These are phyloP conservation scores for Lophura nycthemera DNA, from an alignment of 2,113 vertebrate genomes.

Conservation along the genomic window DNA sequence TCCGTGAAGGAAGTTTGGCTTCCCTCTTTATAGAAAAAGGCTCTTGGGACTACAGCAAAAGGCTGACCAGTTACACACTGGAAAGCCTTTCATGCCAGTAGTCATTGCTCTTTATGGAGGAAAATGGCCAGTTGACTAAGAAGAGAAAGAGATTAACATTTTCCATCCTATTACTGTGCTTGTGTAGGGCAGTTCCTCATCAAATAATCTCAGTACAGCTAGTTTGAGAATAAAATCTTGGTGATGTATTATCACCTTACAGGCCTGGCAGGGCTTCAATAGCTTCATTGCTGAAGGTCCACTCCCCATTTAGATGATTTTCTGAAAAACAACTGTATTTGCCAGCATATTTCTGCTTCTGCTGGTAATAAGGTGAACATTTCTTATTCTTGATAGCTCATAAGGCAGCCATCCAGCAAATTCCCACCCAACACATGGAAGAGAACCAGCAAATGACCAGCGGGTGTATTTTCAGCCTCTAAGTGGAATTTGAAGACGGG, in stretches of 20 bases:
- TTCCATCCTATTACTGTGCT: background rate
- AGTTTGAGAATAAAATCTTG: constrained; percentile 11
- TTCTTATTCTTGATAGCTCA: background rate
- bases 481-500: constrained; percentile 5
- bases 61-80: background rate
- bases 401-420: background rate
- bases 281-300: constrained; percentile 1
- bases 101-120: background rate
- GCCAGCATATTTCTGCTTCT: constrained; percentile 21
- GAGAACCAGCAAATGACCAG: background rate
- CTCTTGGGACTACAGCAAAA: background rate
- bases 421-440: background rate
- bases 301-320: background rate
- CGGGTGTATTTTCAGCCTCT: background rate
- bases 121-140: background rate
- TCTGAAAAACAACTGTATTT: constrained; percentile 5
- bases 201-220: background rate
- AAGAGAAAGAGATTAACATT: constrained; percentile 21
- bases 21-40: constrained; percentile 34
- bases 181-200: background rate
- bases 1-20: constrained; percentile 33
- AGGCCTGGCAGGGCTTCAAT: constrained; percentile 10
- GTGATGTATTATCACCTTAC: background rate
- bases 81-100: constrained; percentile 14
- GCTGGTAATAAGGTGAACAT: background rate